Conservation (phyloP, 2,797 vertebrate species). For the Oceanodroma leucorhoa region DNA sequence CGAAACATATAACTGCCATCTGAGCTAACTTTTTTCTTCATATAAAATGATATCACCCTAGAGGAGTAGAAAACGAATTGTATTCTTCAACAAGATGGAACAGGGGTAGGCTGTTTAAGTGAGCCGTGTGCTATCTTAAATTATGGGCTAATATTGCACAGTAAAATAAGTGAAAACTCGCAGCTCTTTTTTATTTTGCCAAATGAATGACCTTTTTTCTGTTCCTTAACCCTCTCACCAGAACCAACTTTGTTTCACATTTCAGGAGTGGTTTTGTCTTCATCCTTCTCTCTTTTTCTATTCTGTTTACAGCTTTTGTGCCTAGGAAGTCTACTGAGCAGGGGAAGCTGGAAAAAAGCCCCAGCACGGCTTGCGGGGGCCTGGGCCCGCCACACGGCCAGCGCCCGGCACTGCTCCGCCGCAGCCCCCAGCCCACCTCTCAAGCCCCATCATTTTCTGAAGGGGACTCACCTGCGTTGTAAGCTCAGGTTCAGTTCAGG, state of each 20-base stretch:
- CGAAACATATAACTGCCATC: constrained; percentile 81
- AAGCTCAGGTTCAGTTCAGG: background rate
- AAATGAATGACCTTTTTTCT: constrained; percentile 54
- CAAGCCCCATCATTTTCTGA: background rate
- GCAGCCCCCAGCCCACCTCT: background rate
- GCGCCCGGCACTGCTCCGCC: background rate
- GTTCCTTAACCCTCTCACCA: constrained; percentile 65
- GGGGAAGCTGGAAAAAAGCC: background rate
- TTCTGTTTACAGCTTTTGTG: background rate
- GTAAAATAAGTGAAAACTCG: constrained; percentile 72
- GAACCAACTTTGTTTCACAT: constrained; percentile 29
- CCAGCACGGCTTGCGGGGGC: background rate
- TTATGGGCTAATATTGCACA: constrained; percentile 70
- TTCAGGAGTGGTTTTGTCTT: constrained; percentile 22
- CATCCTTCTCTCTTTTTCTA: background rate
- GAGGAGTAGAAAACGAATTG: constrained; percentile 74
- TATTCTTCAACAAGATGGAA: constrained; percentile 72
- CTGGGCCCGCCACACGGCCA: background rate
- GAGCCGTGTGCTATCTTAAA: constrained; percentile 70
- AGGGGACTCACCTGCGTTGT: background rate
- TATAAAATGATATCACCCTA: constrained; percentile 81
- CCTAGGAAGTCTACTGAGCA: background rate
- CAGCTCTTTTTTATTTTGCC: constrained; percentile 71
- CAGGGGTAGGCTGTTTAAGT: constrained; percentile 65
- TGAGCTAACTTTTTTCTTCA: constrained; percentile 79